A percentile compares a stretch with the other conserved stretches of the same genome.
Evolutionary conservation across 1,140 invertebrate species (phyloP).

Genomic region (Gryon sp.): DNA sequence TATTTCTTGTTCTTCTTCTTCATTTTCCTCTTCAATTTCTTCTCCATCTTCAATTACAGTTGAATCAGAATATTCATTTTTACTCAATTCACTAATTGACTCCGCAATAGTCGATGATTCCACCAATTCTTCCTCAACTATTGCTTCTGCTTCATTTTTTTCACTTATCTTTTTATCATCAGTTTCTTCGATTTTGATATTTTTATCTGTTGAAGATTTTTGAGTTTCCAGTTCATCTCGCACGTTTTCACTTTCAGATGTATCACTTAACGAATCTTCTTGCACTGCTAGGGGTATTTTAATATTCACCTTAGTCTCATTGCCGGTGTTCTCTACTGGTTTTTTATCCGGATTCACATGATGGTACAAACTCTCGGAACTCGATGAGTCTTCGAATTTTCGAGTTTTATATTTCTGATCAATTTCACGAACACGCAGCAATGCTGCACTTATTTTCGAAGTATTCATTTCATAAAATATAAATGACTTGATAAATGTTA

Average conservation of each 20-base stretch:
- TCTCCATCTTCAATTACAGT: not conserved
- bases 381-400: slow-evolving; percentile 36
- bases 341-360: not conserved
- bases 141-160: not conserved
- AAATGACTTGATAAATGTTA: too few relatives aligned
- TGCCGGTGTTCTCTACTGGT: slow-evolving; percentile 13
- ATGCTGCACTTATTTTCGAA: slow-evolving; percentile 68
- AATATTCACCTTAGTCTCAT: slow-evolving; percentile 41
- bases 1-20: too few relatives aligned
- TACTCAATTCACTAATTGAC: slow-evolving; percentile 12
- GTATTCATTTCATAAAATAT: slow-evolving; percentile 64
- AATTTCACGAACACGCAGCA: slow-evolving; percentile 69
- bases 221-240: not conserved
- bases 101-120: slow-evolving; percentile 4
- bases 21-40: not conserved
- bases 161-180: too few relatives aligned
- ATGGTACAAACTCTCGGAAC: slow-evolving; percentile 12
- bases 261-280: not conserved
- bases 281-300: slow-evolving; percentile 45
- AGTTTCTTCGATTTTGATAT: not conserved
- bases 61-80: not conserved
- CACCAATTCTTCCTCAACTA: slow-evolving; percentile 15
- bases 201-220: not conserved
- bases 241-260: not conserved
- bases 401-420: slow-evolving; percentile 71